Evolutionary conservation across 2,113 vertebrate species (phyloP), one percentile per base, ranked within the genome.

Genomic region (Hoplias malabaricus): DNA sequence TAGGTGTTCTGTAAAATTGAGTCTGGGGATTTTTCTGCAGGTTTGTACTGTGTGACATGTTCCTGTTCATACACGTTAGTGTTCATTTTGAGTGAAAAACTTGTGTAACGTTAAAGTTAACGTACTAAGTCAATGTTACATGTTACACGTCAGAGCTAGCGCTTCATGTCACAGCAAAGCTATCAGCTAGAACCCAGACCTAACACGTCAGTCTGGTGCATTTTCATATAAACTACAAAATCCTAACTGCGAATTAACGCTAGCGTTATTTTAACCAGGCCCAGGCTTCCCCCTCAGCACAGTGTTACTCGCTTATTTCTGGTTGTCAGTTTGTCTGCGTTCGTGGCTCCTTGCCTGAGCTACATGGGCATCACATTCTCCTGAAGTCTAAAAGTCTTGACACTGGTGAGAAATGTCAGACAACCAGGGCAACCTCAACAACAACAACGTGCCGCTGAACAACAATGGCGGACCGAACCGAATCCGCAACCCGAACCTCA

Each of bases 401-500:
- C 33, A 50, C 77, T 31, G 29, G 23, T 27, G n/a, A 90, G 84
- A 86, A 63, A 97, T 97, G 95, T 96, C 95, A 11, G 95, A 96
- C 78, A 96, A 96, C 78, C 94, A 95, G 85, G 84, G 87, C 46
- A 93, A 93, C 86, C 80, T 82, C 11, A 91, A 91, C 89, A 90
- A 92, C 40, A 86, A 89, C 87, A 94, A 94, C 66, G 89, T 90
- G 69, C 92, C 93, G 0, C 82, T 84, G 48, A 94, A 92, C 86
- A 93, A 93, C 88, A 93, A 91, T 81, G 86, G 86, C 69, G 91
- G 90, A 43, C 90, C 93, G 33, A 95, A 94, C 87, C 87, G 96
- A 62, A 91, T 94, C 19, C 88, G 93, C 13, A 96, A 95, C 80
- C 94, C 95, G 69, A 96, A 96, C 87, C 90, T 96, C 77, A 99